These are phyloP conservation scores for Tychaedon coryphoeus DNA, from an alignment of 2,113 vertebrate genomes.

Conservation along the genomic window DNA sequence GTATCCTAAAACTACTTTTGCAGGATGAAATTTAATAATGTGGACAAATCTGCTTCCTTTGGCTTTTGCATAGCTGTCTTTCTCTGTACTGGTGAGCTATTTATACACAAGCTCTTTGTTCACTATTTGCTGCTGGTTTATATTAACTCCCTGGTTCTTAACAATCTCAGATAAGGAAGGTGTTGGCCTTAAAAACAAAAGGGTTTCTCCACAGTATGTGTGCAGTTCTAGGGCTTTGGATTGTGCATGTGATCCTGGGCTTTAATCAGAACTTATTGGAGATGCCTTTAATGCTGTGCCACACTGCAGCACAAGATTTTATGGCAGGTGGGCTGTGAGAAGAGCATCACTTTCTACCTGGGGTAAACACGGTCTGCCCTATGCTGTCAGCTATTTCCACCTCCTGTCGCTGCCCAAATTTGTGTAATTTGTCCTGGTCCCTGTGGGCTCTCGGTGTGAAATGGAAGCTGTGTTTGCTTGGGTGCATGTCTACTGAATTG, in stretches of 20 bases:
- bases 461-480: background rate
- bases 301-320: background rate
- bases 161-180: background rate
- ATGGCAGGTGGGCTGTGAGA: background rate
- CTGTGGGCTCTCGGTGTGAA: background rate
- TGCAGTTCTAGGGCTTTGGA: background rate
- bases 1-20: background rate
- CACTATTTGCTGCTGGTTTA: background rate
- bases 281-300: background rate
- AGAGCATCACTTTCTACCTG: background rate
- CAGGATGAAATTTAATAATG: background rate
- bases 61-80: background rate
- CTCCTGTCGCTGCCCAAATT: background rate
- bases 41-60: background rate
- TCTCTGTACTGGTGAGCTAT: background rate
- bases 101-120: background rate
- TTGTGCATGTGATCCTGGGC: background rate
- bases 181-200: background rate
- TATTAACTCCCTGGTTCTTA: background rate
- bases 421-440: fast-evolving
- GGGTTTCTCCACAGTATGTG: background rate
- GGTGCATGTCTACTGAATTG: background rate
- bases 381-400: background rate
- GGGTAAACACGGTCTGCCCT: background rate
- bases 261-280: background rate